Evolutionary conservation across 2,888 invertebrate genomes (phyloP), one percentile per base, ranked within the genome.

Genomic region (Pollenia labialis): DNA sequence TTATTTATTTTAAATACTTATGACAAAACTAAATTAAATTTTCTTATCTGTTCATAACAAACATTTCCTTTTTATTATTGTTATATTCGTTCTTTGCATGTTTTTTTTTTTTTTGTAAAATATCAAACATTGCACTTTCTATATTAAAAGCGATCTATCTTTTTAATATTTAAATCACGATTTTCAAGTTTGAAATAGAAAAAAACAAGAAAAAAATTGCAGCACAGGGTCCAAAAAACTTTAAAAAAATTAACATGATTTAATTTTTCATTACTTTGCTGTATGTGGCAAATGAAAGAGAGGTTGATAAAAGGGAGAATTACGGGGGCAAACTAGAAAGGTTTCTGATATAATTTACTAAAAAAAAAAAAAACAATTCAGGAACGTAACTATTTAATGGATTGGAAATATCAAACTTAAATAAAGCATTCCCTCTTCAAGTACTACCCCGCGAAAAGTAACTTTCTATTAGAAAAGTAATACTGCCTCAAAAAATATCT

Each of bases 101-200:
- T 40, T 40, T 48, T 16, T 11, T 71, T n/a, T 52, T 18, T 66
- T 10, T 50, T 1, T 66, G 40, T 50, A 48, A 72, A 56, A 52
- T 74, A 68, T 81, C 68, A 74, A 66, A 81, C 69, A 69, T 85
- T 82, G 54, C 85, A 79, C 48, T 85, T 85, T 81, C 77, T 79
- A 62, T 75, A 79, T 64, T 81, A 74, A 79, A 82, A 82, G 54
- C 75, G 72, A 82, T 85, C 74, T 64, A 82, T 82, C 85, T 75
- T 74, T 69, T 79, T 82, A 82, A 85, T 85, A 82, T 85, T 85
- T 82, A 82, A 85, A 85, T 82, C 85, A 85, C 85, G 85, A 85
- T 82, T 85, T 85, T 85, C 81, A 85, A 82, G 85, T 85, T 85
- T 82, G 40, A 85, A 82, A 74, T 74, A 60, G 69, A 69, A 32